These are phyloP conservation scores for Zoroaster sp. DNA, from an alignment of 53 echinoderm and acorn worm species.

Conservation along the genomic window DNA sequence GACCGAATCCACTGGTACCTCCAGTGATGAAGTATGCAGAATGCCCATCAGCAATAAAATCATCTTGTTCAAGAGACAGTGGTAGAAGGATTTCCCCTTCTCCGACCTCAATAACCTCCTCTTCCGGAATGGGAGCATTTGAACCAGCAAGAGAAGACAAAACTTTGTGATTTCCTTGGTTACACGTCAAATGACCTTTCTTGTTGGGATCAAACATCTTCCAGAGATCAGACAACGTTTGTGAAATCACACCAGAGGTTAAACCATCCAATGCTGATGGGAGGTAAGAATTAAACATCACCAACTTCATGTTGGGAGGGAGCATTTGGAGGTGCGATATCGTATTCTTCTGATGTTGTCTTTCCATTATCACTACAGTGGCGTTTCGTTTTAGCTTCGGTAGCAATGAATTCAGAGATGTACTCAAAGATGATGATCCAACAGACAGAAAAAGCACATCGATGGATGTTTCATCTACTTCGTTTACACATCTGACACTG, in stretches of 20 bases:
- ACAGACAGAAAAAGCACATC: conserved; percentile 27
- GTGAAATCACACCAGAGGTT: neutral
- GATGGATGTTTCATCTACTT: neutral
- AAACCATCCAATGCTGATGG: neutral
- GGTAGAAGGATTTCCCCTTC: neutral
- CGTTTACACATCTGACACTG: neutral
- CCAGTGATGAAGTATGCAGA: conserved; percentile 75
- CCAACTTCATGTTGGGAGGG: conserved; percentile 31
- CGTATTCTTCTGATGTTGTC: neutral
- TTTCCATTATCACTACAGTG: conserved; percentile 22
- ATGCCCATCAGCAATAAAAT: conserved; percentile 13
- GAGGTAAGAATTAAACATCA: neutral
- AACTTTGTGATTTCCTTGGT: neutral
- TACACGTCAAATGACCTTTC: neutral
- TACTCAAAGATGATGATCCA: neutral
- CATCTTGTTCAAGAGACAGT: neutral
- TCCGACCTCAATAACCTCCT: neutral
- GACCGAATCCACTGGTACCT: conserved; percentile 72
- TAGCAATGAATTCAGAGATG: neutral
- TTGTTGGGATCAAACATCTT: neutral
- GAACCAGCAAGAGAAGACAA: neutral
- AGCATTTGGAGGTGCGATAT: neutral
- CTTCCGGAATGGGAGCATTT: neutral
- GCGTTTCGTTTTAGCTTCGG: conserved; percentile 40
- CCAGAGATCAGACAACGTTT: conserved; percentile 8